A percentile compares a stretch with the other conserved stretches of the same genome.
Evolutionary conservation across 2,888 invertebrate species (phyloP).

Genomic region (Callinectes sapidus): DNA sequence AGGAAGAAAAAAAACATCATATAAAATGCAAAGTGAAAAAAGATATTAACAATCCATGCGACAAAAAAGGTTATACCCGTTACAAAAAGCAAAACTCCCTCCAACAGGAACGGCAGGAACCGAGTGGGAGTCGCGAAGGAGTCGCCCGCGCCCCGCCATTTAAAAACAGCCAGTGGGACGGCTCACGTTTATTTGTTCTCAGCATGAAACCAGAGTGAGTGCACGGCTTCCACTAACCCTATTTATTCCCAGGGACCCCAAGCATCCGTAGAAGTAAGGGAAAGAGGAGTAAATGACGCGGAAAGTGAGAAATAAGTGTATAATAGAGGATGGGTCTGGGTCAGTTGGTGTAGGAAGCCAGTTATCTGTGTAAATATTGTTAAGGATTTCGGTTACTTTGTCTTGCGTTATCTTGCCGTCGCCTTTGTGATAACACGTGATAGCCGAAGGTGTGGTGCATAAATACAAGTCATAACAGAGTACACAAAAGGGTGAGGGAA

Average conservation of each 20-base stretch:
- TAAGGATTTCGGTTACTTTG: not conserved
- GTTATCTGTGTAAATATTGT: not conserved
- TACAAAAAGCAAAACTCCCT: too few relatives aligned
- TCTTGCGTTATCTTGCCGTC: not conserved
- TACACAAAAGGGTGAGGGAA: not conserved
- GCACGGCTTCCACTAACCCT: not conserved
- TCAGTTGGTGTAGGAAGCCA: not conserved
- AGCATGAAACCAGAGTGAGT: slow-evolving; percentile 17
- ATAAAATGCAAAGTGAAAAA: too few relatives aligned
- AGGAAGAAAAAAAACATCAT: too few relatives aligned
- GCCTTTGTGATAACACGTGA: not conserved
- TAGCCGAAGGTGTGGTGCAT: not conserved
- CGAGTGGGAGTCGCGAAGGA: not conserved
- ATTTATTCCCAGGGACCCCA: not conserved
- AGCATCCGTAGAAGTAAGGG: not conserved
- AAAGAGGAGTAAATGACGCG: not conserved
- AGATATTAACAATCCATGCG: too few relatives aligned
- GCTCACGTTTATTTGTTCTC: not conserved
- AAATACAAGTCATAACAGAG: not conserved
- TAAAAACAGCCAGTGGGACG: not conserved
- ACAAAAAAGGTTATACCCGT: too few relatives aligned
- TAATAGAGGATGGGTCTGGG: not conserved
- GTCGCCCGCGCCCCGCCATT: not conserved
- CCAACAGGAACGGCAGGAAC: not conserved
- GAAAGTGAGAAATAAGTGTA: not conserved